A percentile compares a stretch with the other conserved stretches of the same genome.
These are phyloP conservation scores for Sorex araneus DNA, from an alignment of 2,113 vertebrate species.

Conservation along the genomic window DNA sequence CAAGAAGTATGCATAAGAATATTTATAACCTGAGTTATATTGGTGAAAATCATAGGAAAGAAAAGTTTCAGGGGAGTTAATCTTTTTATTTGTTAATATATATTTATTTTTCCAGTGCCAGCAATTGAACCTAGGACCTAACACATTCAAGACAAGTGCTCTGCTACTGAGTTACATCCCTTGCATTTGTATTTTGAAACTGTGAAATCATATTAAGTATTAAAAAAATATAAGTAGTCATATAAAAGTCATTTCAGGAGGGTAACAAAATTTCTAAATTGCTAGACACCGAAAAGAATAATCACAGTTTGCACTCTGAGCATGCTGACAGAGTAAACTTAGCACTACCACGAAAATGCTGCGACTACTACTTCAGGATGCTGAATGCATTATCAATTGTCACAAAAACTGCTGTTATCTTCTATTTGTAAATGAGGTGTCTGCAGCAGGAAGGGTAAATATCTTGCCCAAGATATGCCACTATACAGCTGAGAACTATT, in stretches of 20 bases:
- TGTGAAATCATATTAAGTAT: not conserved
- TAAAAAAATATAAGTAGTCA: not conserved
- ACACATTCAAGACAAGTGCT: no score
- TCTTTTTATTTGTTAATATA: not conserved
- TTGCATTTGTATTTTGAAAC: not conserved
- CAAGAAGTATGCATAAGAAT: not conserved
- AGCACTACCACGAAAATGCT: not conserved
- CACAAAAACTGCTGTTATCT: conserved; percentile 10
- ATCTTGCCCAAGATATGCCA: not conserved
- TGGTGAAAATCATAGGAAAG: not conserved
- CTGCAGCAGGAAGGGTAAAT: not conserved
- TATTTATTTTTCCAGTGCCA: no score
- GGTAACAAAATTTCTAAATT: not conserved
- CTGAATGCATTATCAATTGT: not conserved
- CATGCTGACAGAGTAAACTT: not conserved
- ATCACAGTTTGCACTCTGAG: not conserved
- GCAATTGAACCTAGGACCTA: no score
- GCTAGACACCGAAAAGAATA: not conserved
- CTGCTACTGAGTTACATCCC: not conserved
- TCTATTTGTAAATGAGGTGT: not conserved
- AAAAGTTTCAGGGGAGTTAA: no score
- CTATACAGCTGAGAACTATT: not conserved
- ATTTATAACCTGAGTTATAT: not conserved
- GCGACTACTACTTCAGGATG: not conserved
- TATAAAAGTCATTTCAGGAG: not conserved